Conservation (phyloP, 2,113 vertebrate species). For the Oreochromis aureus region DNA sequence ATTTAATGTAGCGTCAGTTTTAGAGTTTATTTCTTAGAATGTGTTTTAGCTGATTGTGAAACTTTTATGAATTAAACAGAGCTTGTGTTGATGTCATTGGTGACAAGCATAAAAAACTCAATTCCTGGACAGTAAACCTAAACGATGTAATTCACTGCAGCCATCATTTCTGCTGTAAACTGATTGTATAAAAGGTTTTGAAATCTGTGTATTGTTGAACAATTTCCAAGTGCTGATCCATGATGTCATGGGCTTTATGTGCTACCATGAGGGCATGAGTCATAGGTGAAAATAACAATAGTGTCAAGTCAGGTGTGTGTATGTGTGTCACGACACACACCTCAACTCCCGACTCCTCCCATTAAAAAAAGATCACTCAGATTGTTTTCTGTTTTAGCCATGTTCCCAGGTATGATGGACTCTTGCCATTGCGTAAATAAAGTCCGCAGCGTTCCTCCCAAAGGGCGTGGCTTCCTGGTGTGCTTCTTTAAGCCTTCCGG, state of each 20-base stretch:
- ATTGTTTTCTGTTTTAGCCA: not conserved
- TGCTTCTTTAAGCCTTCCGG: not conserved
- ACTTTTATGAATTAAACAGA: not conserved
- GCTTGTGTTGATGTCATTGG: not conserved
- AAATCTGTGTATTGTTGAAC: not conserved
- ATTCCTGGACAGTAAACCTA: not conserved
- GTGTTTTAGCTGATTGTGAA: not conserved
- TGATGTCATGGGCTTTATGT: not conserved
- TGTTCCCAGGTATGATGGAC: not conserved
- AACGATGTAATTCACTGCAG: not conserved
- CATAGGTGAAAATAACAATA: not conserved
- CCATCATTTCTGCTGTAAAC: not conserved
- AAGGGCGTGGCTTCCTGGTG: slow-evolving; percentile 14
- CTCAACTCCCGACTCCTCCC: not conserved
- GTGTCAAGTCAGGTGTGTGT: not conserved
- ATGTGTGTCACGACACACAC: not conserved
- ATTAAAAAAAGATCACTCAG: not conserved
- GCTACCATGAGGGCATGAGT: not conserved
- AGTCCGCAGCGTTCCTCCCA: not conserved
- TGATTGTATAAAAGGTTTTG: not conserved
- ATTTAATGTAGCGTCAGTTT: not conserved
- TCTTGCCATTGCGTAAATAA: not conserved
- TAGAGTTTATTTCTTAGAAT: not conserved
- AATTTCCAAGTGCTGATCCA: not conserved
- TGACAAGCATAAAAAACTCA: not conserved